These are phyloP conservation scores for Spilosoma lubricipeda DNA, from an alignment of 2,888 invertebrate genomes.

Conservation along the genomic window DNA sequence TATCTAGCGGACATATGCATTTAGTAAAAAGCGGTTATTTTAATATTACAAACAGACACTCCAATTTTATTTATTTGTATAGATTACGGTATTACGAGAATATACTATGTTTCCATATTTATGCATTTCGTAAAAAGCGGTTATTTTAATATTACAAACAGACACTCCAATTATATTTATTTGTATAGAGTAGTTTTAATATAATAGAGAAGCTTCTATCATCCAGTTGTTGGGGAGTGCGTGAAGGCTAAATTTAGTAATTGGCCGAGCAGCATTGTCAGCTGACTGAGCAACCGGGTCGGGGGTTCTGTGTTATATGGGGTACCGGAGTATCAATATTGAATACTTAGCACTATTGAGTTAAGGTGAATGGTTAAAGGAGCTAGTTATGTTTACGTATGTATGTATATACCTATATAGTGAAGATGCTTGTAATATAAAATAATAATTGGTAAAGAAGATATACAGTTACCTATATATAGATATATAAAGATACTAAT, in stretches of 20 bases:
- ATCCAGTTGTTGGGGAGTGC: constrained; percentile 32
- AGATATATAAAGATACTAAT: no score
- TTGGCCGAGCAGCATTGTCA: constrained; percentile 39
- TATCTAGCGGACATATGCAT: no score
- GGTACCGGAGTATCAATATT: constrained; percentile 21
- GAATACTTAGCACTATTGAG: neutral
- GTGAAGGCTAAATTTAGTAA: constrained; percentile 46
- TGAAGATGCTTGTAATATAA: neutral
- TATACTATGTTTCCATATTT: no score
- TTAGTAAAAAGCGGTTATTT: no score
- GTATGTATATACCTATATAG: neutral
- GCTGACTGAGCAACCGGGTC: constrained; percentile 56
- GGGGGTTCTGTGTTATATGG: constrained; percentile 40
- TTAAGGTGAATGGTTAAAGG: neutral
- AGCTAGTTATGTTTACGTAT: neutral
- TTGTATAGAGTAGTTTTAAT: constrained; percentile 32
- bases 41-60: no score
- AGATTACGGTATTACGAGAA: no score
- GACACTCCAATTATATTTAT: no score
- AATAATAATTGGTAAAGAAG: neutral
- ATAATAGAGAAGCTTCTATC: constrained; percentile 22
- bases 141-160: no score
- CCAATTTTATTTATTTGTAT: no score
- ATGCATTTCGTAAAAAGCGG: no score
- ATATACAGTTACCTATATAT: no score